A percentile compares a stretch with the other conserved stretches of the same genome.
Evolutionary conservation across 2,797 vertebrate genomes (phyloP).

Genomic region (Pitangus sulphuratus): DNA sequence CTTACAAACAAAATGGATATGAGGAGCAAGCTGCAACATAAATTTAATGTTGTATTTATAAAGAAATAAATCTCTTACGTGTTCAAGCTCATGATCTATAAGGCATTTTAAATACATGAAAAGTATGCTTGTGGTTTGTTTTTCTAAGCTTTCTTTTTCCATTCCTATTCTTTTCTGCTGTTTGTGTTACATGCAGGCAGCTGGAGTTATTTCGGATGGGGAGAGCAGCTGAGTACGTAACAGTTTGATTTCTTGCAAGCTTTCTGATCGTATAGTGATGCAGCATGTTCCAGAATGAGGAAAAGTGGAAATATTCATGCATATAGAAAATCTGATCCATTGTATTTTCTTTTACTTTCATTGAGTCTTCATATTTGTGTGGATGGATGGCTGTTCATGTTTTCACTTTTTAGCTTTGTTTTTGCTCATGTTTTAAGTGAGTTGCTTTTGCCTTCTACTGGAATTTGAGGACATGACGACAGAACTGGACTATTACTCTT

Average conservation of each 20-base stretch:
- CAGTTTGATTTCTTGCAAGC: conserved; percentile 73
- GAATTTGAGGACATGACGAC: background rate
- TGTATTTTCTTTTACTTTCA: background rate
- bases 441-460: background rate
- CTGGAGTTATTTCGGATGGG: conserved; percentile 98
- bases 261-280: conserved; percentile 44
- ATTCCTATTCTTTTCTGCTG: conserved; percentile 79
- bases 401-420: background rate
- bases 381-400: background rate
- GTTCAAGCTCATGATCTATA: background rate
- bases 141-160: conserved; percentile 74
- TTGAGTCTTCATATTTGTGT: background rate
- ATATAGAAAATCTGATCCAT: conserved; percentile 23
- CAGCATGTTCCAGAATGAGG: conserved; percentile 71
- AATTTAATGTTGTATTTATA: background rate
- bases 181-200: conserved; percentile 90
- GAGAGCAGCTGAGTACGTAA: conserved; percentile 95
- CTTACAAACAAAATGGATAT: background rate
- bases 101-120: background rate
- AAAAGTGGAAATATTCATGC: conserved; percentile 72
- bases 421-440: background rate
- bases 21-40: background rate
- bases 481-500: background rate
- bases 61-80: background rate
- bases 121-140: conserved; percentile 51